Base-by-base conservation (phyloP, 2,888 invertebrate species). In the Drosophila neotestacea region DNA sequence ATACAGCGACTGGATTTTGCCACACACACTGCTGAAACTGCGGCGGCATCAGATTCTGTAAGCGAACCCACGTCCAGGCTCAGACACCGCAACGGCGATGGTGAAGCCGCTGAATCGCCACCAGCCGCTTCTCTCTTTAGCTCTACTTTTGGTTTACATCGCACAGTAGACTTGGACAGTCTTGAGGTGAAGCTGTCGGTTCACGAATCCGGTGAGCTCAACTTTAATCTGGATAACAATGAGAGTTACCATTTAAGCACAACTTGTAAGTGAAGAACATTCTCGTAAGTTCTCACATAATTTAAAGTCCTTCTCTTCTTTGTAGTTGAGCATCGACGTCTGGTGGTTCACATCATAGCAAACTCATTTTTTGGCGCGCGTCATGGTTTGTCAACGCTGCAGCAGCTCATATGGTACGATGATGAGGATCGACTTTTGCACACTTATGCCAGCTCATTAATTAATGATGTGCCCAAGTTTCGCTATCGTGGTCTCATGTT, bases 401-500 rank as follows among this genome's bases (percentile, higher is more conserved):
- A 95, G n/a, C 97, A 97, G 88, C 93, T 97, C 76, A 95, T 96
- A 51, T 96, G 96, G 96, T 94, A 95, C 92, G 96, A 96, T 74
- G 96, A 96, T 27, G 94, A 94, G 5, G 93, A 93, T 22, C 94
- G 94, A 4, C 92, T 94, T 4, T 92, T 96, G 54, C 94, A 95
- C 39, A 94, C 95, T 6, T 92, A 96, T 0, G 94, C 95, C 71
- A 95, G 95, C 36, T 96, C 95, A 0, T 93, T 93, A 3, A 93
- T 96, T 0, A 94, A 94, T 59, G 98, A 99, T 92, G 95, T 94
- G 28, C 99, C 99, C 0, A 94, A 95, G 42, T 95, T 94, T 81
- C 91, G 93, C 7, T 98, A 97, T 92, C 95, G 99, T 42, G 98
- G 98, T 4, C 92, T 99, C 0, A 94, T 98, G 92, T 92, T 99